These are phyloP conservation scores for Dicyrtoma fusca DNA, from an alignment of 2,888 invertebrate species.

Conservation along the genomic window DNA sequence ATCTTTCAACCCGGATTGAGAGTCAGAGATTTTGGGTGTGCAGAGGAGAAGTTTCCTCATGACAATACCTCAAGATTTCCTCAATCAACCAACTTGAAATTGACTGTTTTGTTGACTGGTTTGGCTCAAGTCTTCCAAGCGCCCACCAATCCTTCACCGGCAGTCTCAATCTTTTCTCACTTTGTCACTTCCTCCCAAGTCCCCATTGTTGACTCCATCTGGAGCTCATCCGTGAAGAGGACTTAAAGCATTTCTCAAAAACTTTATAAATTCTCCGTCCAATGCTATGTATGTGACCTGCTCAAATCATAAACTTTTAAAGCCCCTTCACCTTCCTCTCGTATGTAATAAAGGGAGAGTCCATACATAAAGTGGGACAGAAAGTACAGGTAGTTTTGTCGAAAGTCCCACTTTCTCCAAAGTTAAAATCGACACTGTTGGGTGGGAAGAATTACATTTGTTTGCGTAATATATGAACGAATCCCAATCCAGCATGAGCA, in stretches of 20 bases:
- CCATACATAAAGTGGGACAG: no score
- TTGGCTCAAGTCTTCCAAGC: constrained; percentile 12
- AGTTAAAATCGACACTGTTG: no score
- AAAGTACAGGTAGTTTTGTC: no score
- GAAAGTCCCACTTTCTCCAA: no score
- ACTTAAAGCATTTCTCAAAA: no score
- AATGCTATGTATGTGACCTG: no score
- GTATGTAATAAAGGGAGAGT: no score
- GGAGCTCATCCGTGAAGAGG: neutral
- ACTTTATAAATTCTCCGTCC: neutral
- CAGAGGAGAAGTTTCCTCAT: neutral
- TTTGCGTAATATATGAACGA: no score
- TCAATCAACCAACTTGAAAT: constrained; percentile 28
- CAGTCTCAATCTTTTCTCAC: constrained; percentile 14
- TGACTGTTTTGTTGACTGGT: constrained; percentile 24
- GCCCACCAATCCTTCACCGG: neutral
- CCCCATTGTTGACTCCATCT: neutral
- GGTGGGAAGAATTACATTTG: no score
- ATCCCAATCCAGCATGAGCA: no score
- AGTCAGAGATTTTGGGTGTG: neutral
- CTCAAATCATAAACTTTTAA: no score
- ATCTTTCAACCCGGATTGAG: neutral
- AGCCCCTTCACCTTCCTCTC: no score
- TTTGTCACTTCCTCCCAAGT: neutral
- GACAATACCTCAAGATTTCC: constrained; percentile 26